phyloP scores from a whole-genome alignment of 2,113 vertebrate genomes.

The Geococcyx californianus region DNA sequence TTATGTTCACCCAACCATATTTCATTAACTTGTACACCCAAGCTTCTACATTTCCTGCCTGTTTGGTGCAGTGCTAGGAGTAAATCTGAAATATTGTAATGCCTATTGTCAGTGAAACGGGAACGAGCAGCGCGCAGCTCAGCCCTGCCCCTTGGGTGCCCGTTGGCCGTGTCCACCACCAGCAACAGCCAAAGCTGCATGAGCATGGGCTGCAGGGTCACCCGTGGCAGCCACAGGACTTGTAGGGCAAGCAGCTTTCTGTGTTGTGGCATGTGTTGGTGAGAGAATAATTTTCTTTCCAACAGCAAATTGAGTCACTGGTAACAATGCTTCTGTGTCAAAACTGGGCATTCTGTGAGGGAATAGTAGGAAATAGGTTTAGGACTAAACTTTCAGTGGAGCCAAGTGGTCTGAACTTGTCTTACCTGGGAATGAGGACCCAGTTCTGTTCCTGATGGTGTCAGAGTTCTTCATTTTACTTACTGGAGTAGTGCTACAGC shows the following conservation, averaged over 20 bases:
- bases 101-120: not conserved
- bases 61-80: not conserved
- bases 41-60: slow-evolving; percentile 57
- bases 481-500: not conserved
- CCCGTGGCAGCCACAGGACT: accelerated
- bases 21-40: slow-evolving; percentile 67
- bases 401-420: accelerated
- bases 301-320: not conserved
- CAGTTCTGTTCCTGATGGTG: not conserved
- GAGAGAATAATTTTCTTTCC: not conserved
- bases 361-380: not conserved
- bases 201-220: accelerated
- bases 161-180: accelerated
- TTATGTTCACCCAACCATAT: slow-evolving; percentile 69
- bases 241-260: accelerated
- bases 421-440: not conserved
- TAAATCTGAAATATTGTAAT: slow-evolving; percentile 16
- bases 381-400: accelerated
- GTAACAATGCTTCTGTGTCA: not conserved
- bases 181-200: not conserved
- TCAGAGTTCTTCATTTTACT: not conserved
- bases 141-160: accelerated
- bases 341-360: not conserved
- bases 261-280: accelerated
- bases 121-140: not conserved